Conservation (phyloP, 2,888 invertebrate genomes). For the Aleiodes testaceus region DNA sequence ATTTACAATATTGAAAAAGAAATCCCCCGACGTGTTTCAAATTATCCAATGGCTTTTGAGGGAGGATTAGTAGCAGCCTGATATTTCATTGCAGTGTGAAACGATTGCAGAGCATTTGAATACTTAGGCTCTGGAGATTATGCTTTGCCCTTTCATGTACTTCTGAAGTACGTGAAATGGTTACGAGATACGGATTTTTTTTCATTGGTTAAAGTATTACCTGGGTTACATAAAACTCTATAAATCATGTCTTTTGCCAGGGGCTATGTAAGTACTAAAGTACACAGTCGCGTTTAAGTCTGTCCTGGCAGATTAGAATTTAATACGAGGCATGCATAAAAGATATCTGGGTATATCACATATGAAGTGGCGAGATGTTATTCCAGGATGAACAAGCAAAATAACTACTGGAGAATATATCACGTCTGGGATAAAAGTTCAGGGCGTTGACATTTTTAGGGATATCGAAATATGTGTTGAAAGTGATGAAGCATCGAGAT, state of each 20-base stretch:
- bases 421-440: too few species aligned
- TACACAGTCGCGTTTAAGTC: conserved; percentile 19
- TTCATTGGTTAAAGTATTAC: not conserved
- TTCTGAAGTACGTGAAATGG: not conserved
- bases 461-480: conserved; percentile 5
- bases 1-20: not conserved
- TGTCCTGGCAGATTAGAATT: conserved; percentile 40
- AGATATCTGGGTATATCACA: conserved; percentile 5
- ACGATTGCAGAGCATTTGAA: not conserved
- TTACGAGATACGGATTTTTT: not conserved
- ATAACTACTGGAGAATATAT: not conserved
- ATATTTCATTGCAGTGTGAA: too few species aligned
- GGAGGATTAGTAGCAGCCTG: too few species aligned
- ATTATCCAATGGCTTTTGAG: too few species aligned
- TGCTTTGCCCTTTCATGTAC: conserved; percentile 5
- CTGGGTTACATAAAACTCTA: conserved; percentile 21
- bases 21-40: not conserved
- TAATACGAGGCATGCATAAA: conserved; percentile 39
- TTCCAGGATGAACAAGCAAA: not conserved
- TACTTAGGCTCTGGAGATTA: conserved; percentile 7
- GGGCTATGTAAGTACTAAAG: conserved; percentile 24
- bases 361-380: not conserved
- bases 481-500: not conserved
- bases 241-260: conserved; percentile 37
- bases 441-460: not conserved